Base-by-base conservation (phyloP, 2,888 invertebrate genomes). In the Folsomia candida region DNA sequence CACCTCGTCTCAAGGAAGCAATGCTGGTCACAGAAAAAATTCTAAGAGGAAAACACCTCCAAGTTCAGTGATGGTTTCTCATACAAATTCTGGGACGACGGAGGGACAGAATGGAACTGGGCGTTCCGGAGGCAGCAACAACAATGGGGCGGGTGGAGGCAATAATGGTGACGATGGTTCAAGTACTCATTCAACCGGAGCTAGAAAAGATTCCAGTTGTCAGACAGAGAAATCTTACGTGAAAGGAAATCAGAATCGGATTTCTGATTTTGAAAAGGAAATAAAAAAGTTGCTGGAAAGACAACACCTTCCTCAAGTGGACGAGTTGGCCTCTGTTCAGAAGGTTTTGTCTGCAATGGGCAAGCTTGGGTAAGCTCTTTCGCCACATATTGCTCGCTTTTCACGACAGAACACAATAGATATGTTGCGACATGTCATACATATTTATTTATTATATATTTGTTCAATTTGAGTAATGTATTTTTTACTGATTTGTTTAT, bases 231-330 rank as follows among this genome's bases (percentile, higher is more conserved):
- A 79, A 60, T 79, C 79, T 0, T 79, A 79, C 47, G 79, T 79
- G 2, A 79, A 79, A 57, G 79, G 79, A 22, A 76, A 70, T 47
- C 37, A 78, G 47, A 76, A 70, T 29, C 37, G 79, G 54, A 77
- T 79, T 59, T 81, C 81, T 67, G 91, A 91, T 25, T 91, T 91
- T 82, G 91, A 91, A 84, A 87, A 90, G 81, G 91, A 91, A 83
- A 89, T 92, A 79, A 90, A 91, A 83, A 88, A 91, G 83, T 86
- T 91, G 79, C 85, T 91, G 76, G 91, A 90, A 80, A 90, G 91
- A 81, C 89, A 89, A 82, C 88, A 87, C 83, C 82, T 88, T 71
- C 84, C 79, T 2, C 79, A 77, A 62, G 79, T 79, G n/a, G 79
- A 79, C 72, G 79, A 79, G 59, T 51, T 79, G 9, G 79, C 78